Conservation (phyloP, 2,797 vertebrate genomes). For the Poecilia gillii region DNA sequence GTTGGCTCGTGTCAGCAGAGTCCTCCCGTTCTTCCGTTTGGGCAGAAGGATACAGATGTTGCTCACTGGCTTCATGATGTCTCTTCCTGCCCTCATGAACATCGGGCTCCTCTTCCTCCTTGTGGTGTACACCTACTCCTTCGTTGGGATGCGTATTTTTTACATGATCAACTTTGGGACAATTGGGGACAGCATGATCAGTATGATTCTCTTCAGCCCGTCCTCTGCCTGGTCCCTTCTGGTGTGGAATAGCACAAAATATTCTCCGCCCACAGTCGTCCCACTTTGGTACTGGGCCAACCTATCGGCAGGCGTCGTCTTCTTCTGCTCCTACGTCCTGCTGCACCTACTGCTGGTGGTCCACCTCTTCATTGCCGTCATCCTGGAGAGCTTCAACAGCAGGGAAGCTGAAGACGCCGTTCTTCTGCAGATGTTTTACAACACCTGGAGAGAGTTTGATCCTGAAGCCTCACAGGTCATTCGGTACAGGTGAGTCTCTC, state of each 20-base stretch:
- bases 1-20: conserved; percentile 75
- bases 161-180: conserved; percentile 92
- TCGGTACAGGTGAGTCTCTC: conserved; percentile 69
- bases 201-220: conserved; percentile 86
- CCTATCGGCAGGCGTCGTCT: conserved; percentile 82
- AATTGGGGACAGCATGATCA: conserved; percentile 91
- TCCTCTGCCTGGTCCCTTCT: conserved; percentile 86
- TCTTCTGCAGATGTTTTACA: conserved; percentile 92
- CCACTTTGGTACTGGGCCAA: conserved; percentile 81
- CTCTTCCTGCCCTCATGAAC: conserved; percentile 93
- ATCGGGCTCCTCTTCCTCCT: conserved; percentile 89
- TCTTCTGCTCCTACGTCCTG: conserved; percentile 89
- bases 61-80: conserved; percentile 90
- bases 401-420: conserved; percentile 71
- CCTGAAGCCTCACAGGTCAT: conserved; percentile 88
- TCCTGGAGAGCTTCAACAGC: conserved; percentile 88
- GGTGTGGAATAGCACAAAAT: conserved; percentile 83
- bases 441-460: conserved; percentile 94
- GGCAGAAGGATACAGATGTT: conserved; percentile 86
- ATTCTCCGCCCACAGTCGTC: conserved; percentile 74
- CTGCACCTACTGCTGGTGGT: conserved; percentile 89
- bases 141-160: conserved; percentile 93
- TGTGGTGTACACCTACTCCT: conserved; percentile 91
- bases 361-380: conserved; percentile 91
- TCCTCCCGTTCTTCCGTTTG: conserved; percentile 84